Percentiles rank a stretch among this genome's conserved stretches.
These are phyloP conservation scores for Tetrao urogallus DNA, from an alignment of 2,113 vertebrate species.

Conservation along the genomic window DNA sequence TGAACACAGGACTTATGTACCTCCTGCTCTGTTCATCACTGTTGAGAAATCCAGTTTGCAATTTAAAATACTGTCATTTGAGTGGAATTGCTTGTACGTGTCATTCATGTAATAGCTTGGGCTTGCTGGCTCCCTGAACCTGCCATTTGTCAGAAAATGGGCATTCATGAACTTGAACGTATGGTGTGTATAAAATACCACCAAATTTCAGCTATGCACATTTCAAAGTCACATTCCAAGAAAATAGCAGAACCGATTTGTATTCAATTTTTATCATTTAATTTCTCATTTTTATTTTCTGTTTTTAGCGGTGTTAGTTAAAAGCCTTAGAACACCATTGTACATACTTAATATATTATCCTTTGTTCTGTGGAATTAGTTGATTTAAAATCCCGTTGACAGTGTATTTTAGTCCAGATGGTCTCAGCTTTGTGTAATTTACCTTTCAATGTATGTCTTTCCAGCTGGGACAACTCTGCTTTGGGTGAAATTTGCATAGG, in stretches of 20 bases:
- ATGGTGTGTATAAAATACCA: not conserved
- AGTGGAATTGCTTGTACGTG: constrained; percentile 1
- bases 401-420: constrained; percentile 55
- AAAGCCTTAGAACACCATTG: constrained; percentile 15
- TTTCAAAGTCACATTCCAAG: constrained; percentile 10
- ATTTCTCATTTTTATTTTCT: not conserved
- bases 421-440: constrained; percentile 57
- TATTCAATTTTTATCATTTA: not conserved
- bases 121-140: not conserved
- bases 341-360: constrained; percentile 18
- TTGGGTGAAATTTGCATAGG: constrained; percentile 66
- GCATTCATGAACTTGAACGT: not conserved
- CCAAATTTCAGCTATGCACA: not conserved
- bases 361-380: constrained; percentile 12
- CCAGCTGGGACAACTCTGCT: constrained; percentile 67
- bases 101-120: not conserved
- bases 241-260: not conserved
- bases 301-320: not conserved
- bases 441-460: constrained; percentile 66
- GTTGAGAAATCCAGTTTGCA: not conserved
- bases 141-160: constrained; percentile 13
- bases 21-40: not conserved
- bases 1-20: not conserved
- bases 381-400: constrained; percentile 44
- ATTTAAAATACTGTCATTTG: not conserved